Base-by-base conservation (phyloP, 2,113 vertebrate species). In the Pionites leucogaster region DNA sequence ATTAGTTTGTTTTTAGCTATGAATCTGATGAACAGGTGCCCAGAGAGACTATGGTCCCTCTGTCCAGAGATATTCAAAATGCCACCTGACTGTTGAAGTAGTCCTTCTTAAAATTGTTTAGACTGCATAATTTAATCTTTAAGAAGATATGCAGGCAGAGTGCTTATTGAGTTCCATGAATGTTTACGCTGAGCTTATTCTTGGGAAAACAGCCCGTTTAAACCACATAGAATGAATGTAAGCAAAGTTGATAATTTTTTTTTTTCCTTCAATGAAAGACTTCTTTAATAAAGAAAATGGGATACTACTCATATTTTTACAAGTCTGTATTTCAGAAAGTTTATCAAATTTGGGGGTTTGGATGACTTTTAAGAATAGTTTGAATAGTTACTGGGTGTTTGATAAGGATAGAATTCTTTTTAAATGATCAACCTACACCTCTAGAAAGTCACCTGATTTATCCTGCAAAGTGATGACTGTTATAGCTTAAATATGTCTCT, bases 81-180 rank as follows among this genome's bases (percentile, higher is more conserved):
- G 87, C 42, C n/a, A 46, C 41, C 88, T 65, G 52, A 65, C 24
- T 41, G 31, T 49, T 64, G 59, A 86, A 94, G 81, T 42, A 82
- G 59, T 64, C 31, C 28, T 77, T 16, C 70, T 74, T 94, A 82
- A 95, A 88, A 62, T 74, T 90, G 77, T 91, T 94, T 94, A 53
- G 59, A 72, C 59, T 83, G 53, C 17, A 44, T 92, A 37, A 92
- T 69, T 94, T 86, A 49, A 57, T 91, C 57, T 85, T 76, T 47
- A 31, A 37, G 68, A 79, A 60, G 52, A 71, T 44, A 55, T 33
- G 28, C n/a, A 69, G 65, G 28, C 82, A 57, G 65, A 88, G 60
- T 80, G 37, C 53, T 69, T 86, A 44, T 76, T 90, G 65, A 86
- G 24, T 62, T 94, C 88, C 6, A n/a, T 80, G 14, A 95, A 90